phyloP scores from a whole-genome alignment of 2,888 invertebrate genomes.

The Callyntrura sp. region DNA sequence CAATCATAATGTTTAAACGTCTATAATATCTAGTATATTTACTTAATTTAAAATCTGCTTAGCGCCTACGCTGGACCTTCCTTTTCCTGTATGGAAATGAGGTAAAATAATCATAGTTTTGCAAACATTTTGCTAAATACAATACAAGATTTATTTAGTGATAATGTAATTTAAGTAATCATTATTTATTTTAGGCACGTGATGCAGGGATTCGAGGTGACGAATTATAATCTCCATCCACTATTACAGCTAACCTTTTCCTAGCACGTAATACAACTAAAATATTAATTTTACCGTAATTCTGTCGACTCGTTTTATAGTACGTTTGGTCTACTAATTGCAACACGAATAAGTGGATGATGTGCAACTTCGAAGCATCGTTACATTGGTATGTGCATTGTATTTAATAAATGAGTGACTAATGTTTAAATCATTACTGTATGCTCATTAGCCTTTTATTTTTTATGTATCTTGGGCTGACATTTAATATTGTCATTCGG shows the following conservation, averaged over 20 bases:
- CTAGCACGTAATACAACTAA: neutral
- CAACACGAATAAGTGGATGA: constrained; percentile 81
- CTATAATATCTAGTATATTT: too few species aligned
- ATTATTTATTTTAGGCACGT: neutral
- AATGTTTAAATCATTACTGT: too few species aligned
- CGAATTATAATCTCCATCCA: neutral
- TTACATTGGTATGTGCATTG: constrained; percentile 78
- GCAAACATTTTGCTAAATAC: too few species aligned
- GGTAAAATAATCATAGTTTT: too few species aligned
- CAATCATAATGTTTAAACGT: neutral
- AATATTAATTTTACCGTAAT: neutral
- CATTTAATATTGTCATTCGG: too few species aligned
- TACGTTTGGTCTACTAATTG: constrained; percentile 77
- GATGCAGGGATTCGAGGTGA: neutral
- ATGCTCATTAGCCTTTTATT: too few species aligned
- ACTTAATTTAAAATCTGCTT: neutral
- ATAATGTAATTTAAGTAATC: too few species aligned
- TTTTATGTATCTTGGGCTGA: too few species aligned
- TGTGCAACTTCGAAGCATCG: constrained; percentile 80
- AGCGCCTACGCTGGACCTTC: constrained; percentile 80
- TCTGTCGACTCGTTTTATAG: constrained; percentile 42
- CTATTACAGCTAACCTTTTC: neutral
- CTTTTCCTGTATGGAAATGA: constrained; percentile 78
- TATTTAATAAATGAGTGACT: too few species aligned
- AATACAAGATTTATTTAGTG: too few species aligned